A percentile compares a stretch with the other conserved stretches of the same genome.
phyloP scores from a whole-genome alignment of 1,140 invertebrate genomes.

The Megathymus violae region DNA sequence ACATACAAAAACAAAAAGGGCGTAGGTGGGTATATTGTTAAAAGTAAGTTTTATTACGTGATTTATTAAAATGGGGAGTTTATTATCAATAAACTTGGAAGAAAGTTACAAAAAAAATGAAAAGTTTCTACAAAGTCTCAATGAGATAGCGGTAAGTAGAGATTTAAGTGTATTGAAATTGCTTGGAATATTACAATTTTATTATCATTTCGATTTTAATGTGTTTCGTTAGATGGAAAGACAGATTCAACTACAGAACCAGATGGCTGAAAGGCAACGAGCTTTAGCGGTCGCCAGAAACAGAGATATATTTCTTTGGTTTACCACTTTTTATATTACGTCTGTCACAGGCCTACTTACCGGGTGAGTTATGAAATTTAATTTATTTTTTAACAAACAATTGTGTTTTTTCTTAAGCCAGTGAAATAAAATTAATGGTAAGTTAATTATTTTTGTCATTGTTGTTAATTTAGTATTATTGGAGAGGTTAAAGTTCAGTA shows the following conservation, averaged over 20 bases:
- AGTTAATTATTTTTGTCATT: too few species aligned
- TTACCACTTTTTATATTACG: constrained; percentile 87
- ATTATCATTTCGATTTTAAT: constrained; percentile 20
- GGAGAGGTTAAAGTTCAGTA: too few species aligned
- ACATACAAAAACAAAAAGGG: background rate
- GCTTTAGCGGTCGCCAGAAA: constrained; percentile 89
- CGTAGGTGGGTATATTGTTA: background rate
- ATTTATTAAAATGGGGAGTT: constrained; percentile 60
- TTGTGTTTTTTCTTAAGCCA: too few species aligned
- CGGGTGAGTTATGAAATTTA: constrained; percentile 78
- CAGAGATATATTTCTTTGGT: constrained; percentile 89
- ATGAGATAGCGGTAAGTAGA: constrained; percentile 85
- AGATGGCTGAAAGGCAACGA: constrained; percentile 89
- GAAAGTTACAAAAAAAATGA: constrained; percentile 87
- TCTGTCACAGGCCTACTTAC: constrained; percentile 83
- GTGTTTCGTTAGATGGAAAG: constrained; percentile 58
- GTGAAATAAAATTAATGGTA: too few species aligned
- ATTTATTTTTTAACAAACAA: too few species aligned
- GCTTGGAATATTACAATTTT: constrained; percentile 9
- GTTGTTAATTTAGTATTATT: too few species aligned
- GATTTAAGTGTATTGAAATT: constrained; percentile 12
- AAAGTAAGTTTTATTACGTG: background rate
- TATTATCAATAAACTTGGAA: constrained; percentile 73
- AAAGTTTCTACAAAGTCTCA: constrained; percentile 88
- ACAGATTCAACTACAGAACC: constrained; percentile 92